Conservation (phyloP, 2,888 invertebrate genomes). For the Cheilosia pagana region DNA sequence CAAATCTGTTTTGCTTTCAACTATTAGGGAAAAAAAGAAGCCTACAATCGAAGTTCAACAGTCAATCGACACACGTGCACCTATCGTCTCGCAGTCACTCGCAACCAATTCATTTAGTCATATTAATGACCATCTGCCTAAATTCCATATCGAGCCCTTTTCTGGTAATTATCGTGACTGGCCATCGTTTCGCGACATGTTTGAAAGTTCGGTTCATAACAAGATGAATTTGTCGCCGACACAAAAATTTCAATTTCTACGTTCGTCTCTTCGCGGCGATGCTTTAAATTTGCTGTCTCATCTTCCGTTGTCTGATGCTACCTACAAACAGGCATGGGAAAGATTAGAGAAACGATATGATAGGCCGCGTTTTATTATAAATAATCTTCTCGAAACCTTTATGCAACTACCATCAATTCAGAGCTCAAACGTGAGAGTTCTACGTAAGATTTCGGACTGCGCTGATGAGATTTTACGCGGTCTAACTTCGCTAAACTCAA, state of each 20-base stretch:
- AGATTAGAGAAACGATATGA: no score
- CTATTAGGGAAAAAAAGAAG: not conserved
- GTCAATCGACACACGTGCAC: not conserved
- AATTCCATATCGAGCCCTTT: conserved; percentile 24
- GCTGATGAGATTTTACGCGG: conserved; percentile 47
- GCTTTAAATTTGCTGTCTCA: conserved; percentile 29
- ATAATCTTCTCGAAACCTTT: conserved; percentile 1
- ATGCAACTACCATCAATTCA: conserved; percentile 16
- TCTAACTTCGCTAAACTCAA: conserved; percentile 16
- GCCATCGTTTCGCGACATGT: conserved; percentile 25
- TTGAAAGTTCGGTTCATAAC: conserved; percentile 16
- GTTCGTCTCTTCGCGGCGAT: conserved; percentile 24
- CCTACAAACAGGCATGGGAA: not conserved
- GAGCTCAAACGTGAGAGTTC: not conserved
- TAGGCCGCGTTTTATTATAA: conserved; percentile 12
- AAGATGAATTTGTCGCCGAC: conserved; percentile 2
- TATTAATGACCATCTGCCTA: not conserved
- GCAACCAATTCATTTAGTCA: no score
- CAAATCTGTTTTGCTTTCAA: not conserved
- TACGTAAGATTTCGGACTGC: conserved; percentile 52
- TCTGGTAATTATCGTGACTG: conserved; percentile 27
- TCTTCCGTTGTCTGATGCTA: conserved; percentile 10
- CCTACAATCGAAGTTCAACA: not conserved
- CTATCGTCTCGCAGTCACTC: not conserved
- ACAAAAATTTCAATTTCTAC: conserved; percentile 33